These are phyloP conservation scores for Mythimna loreyi DNA, from an alignment of 2,888 invertebrate species.

Conservation along the genomic window DNA sequence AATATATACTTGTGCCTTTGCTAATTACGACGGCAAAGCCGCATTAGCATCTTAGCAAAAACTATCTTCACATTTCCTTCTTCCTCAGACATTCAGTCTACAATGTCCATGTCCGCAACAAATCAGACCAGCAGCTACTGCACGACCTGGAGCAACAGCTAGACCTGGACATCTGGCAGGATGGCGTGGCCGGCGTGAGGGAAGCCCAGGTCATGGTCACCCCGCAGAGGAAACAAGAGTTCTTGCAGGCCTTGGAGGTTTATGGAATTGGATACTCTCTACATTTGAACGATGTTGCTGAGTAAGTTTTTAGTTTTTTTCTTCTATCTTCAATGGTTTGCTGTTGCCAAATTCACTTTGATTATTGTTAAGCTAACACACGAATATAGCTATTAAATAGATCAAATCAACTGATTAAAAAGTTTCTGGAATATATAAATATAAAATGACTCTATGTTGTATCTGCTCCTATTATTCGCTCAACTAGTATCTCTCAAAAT, in stretches of 20 bases:
- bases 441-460: no score
- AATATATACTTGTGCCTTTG: no score
- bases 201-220: conserved; percentile 75
- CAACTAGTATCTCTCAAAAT: no score
- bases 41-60: not conserved
- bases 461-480: no score
- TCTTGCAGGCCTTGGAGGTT: conserved; percentile 66
- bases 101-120: conserved; percentile 65
- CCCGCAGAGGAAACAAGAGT: conserved; percentile 58
- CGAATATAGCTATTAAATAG: no score
- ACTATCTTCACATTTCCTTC: not conserved
- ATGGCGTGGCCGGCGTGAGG: conserved; percentile 65
- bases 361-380: no score
- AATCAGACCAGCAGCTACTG: conserved; percentile 60
- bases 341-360: no score
- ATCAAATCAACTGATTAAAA: no score
- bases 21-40: no score
- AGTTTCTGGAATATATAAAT: no score
- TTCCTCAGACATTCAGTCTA: conserved; percentile 71
- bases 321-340: no score
- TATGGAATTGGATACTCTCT: conserved; percentile 66
- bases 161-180: conserved; percentile 74
- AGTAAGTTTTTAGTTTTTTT: conserved; percentile 60
- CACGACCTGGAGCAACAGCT: conserved; percentile 51
- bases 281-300: conserved; percentile 70